Conservation (phyloP, 2,888 invertebrate genomes). For the Leptogaster cylindrica region DNA sequence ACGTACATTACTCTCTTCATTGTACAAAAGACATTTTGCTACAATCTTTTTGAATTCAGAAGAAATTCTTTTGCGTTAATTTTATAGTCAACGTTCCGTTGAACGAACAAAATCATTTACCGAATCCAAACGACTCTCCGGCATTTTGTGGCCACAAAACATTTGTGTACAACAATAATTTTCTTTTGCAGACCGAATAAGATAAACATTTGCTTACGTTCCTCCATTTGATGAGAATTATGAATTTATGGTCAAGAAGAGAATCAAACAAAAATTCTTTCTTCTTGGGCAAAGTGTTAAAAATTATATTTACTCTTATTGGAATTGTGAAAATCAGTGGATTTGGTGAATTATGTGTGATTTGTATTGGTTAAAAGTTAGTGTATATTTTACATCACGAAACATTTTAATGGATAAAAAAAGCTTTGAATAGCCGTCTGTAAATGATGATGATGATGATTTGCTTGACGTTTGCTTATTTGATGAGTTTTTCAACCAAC, state of each 20-base stretch:
- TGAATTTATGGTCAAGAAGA: constrained; percentile 17
- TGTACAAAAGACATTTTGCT: constrained; percentile 21
- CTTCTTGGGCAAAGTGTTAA: background rate
- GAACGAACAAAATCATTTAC: constrained; percentile 63
- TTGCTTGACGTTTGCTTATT: background rate
- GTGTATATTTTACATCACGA: background rate
- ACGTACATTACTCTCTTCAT: background rate
- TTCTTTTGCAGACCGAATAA: constrained; percentile 8
- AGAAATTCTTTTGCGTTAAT: constrained; percentile 30
- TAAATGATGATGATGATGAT: background rate
- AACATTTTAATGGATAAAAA: background rate
- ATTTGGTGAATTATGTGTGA: background rate
- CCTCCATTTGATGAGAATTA: background rate
- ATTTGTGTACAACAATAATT: constrained; percentile 26
- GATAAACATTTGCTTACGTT: constrained; percentile 37
- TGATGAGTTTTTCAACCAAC: constrained; percentile 16
- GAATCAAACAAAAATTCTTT: too few species aligned
- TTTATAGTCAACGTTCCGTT: constrained; percentile 61
- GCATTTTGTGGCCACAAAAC: background rate
- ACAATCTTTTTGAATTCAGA: constrained; percentile 5
- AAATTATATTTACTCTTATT: too few species aligned
- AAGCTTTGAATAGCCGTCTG: background rate
- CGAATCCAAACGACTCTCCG: constrained; percentile 55
- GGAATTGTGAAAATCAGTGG: too few species aligned
- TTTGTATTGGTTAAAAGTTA: background rate